Evolutionary conservation across 2,888 invertebrate genomes (phyloP), one percentile per base, ranked within the genome.

Genomic region (Tipula unca): DNA sequence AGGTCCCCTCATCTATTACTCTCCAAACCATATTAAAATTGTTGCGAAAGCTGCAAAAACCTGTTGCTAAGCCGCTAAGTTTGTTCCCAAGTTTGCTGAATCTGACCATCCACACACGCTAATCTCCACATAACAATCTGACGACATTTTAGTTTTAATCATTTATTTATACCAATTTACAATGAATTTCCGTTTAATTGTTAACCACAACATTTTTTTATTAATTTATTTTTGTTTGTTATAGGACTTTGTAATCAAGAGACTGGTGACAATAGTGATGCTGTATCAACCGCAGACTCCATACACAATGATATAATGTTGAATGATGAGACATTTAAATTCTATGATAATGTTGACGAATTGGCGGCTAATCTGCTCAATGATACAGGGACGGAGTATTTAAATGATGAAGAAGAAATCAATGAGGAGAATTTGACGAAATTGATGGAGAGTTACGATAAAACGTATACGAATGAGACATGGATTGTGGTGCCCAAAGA

Each of bases 151-250:
- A 42, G 17, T 48, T 48, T 48, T 48, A 48, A 17, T 48, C 10
- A 69, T 69, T 69, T 48, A 48, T 69, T 25, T 3, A 20, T 10
- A 69, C n/a, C n/a, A n/a, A n/a, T 32, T 17, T 83, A 83, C 82
- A 83, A 83, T 35, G n/a, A 83, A 83, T 83, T 83, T 83, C 83
- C 83, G 83, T 32, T 82, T 83, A 83, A 83, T 32, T 32, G 17
- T 35, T 83, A 83, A 83, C 29, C 83, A 48, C 36, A 84, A 84
- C 20, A 20, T 32, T 35, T 20, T 84, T 84, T 10, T 84, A 17
- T 84, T 84, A 14, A 14, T 29, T 82, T n/a, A 8, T 83, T 82
- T 82, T 17, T 32, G 14, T n/a, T 32, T 42, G 13, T 13, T 84
- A 8, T 39, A 85, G 85, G 25, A 85, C 29, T 85, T 20, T 85